These are phyloP conservation scores for Oenanthe melanoleuca DNA, from an alignment of 2,113 vertebrate species.

Conservation along the genomic window DNA sequence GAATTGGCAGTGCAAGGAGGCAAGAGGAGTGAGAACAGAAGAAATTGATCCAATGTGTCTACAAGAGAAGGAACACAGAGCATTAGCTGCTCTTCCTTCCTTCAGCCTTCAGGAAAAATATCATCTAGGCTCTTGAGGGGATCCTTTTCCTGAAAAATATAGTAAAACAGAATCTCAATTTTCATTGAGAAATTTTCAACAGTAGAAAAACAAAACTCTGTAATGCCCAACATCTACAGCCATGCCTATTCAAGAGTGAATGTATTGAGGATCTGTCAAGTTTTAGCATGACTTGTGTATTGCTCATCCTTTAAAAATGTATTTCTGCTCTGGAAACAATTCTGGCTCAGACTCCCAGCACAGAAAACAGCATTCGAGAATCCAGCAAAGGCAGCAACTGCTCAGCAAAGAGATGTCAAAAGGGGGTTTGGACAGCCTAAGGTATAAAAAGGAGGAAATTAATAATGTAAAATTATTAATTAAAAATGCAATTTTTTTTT, in stretches of 20 bases:
- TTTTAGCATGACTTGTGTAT: background rate
- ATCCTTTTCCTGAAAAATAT: background rate
- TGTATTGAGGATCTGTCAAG: background rate
- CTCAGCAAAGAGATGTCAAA: background rate
- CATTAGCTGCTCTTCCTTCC: background rate
- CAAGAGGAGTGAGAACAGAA: background rate
- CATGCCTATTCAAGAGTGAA: background rate
- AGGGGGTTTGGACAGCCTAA: background rate
- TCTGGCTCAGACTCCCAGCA: background rate
- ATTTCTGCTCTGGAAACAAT: background rate
- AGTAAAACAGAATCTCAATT: background rate
- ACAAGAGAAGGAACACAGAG: background rate
- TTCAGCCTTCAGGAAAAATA: background rate
- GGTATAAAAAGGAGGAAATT: background rate
- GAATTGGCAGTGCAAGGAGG: background rate
- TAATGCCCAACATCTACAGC: background rate
- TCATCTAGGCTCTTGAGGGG: background rate
- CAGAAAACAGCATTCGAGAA: background rate
- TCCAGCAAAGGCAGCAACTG: background rate
- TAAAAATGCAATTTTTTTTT: background rate
- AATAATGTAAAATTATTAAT: background rate
- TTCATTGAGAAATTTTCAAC: background rate
- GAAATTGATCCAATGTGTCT: background rate
- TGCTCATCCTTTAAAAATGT: background rate
- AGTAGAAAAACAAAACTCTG: background rate